phyloP scores from a whole-genome alignment of 1,140 invertebrate genomes.

The Neodiprion pinetum region DNA sequence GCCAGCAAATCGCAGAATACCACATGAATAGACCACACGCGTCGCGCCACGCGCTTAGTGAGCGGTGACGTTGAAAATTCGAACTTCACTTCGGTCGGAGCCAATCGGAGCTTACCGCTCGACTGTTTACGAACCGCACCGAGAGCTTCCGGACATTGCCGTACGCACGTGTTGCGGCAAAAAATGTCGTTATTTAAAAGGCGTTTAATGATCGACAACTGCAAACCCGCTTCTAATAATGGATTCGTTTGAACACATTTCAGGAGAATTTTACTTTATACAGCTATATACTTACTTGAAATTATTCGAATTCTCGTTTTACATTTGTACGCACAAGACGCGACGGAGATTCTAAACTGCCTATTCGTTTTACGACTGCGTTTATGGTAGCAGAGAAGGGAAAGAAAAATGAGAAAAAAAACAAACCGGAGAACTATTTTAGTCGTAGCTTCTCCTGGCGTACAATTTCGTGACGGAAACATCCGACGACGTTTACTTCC shows the following conservation, averaged over 20 bases:
- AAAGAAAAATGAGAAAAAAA: not conserved
- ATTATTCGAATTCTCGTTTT: not conserved
- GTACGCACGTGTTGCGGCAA: not conserved
- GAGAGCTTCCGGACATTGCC: not conserved
- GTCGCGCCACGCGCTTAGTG: no score
- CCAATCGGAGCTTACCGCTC: not conserved
- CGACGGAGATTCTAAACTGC: not conserved
- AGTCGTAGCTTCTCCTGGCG: not conserved
- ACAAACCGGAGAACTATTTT: not conserved
- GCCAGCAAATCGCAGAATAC: no score
- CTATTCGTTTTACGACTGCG: not conserved
- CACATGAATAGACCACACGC: no score
- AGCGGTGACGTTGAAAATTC: no score
- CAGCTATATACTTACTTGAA: no score
- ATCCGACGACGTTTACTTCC: not conserved
- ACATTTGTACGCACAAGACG: not conserved
- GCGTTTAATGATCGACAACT: not conserved
- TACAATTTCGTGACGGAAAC: not conserved
- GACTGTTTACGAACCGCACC: not conserved
- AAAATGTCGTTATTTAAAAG: not conserved
- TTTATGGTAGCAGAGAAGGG: not conserved
- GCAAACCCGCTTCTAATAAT: not conserved
- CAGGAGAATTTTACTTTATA: no score
- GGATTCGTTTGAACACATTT: not conserved
- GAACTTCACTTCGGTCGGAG: not conserved